These are phyloP conservation scores for Rousettus leschenaultii DNA, from an alignment of 2,113 vertebrate genomes.

Conservation along the genomic window DNA sequence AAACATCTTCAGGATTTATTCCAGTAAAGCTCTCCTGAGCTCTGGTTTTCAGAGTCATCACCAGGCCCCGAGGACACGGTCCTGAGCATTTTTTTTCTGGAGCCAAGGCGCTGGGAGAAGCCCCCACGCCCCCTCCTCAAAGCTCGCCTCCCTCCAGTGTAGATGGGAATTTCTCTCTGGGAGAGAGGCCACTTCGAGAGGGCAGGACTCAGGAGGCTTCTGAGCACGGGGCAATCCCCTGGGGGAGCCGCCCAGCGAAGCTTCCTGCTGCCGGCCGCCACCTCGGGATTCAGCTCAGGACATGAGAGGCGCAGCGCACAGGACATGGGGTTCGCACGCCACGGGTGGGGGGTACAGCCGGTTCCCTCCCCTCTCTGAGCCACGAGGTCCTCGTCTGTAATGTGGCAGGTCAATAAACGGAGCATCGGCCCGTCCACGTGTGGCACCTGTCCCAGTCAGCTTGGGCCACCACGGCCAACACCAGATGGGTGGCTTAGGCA, in stretches of 20 bases:
- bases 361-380: neutral
- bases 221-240: rapidly evolving
- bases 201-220: neutral
- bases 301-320: rapidly evolving
- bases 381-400: neutral
- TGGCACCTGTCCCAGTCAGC: rapidly evolving
- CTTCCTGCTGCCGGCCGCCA: rapidly evolving
- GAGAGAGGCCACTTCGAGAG: rapidly evolving
- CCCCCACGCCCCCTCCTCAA: neutral
- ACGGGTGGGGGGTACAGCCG: rapidly evolving
- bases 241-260: neutral
- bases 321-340: neutral
- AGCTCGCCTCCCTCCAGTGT: neutral
- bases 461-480: rapidly evolving
- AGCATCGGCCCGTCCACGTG: rapidly evolving
- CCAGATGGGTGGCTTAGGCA: neutral
- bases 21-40: neutral
- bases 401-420: rapidly evolving
- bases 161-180: neutral
- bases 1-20: slow-evolving; percentile 13
- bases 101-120: neutral
- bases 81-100: neutral
- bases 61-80: neutral
- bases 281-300: neutral
- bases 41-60: neutral